Conservation (phyloP, 1,140 invertebrate species). For the Dysdera silvatica region DNA sequence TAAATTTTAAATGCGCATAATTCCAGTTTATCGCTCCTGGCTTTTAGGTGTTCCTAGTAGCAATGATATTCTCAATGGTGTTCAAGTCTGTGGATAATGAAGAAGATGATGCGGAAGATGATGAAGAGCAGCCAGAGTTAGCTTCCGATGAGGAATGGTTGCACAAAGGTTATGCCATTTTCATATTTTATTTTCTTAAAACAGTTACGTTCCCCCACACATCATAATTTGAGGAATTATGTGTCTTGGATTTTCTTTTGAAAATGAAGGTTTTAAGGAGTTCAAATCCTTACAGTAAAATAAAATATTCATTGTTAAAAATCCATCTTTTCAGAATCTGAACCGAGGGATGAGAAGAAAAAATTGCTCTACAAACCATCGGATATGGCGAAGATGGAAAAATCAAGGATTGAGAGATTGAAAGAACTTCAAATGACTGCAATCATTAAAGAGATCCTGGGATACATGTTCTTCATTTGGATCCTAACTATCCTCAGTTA, state of each 20-base stretch:
- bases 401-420: constrained; percentile 42
- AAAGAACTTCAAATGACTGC: constrained; percentile 49
- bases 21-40: constrained; percentile 1
- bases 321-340: constrained; percentile 3
- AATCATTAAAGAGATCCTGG: constrained; percentile 47
- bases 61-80: constrained; percentile 49
- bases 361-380: constrained; percentile 35
- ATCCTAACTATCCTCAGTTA: constrained; percentile 48
- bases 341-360: constrained; percentile 11
- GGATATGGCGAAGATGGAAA: constrained; percentile 42
- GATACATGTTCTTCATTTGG: constrained; percentile 50
- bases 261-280: too few relatives aligned
- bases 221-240: too few relatives aligned
- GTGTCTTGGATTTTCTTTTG: too few relatives aligned
- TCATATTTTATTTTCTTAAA: too few relatives aligned
- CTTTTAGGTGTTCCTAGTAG: constrained; percentile 47
- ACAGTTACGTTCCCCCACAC: too few relatives aligned
- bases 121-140: constrained; percentile 46
- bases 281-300: too few relatives aligned
- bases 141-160: constrained; percentile 37
- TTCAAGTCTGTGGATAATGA: constrained; percentile 47
- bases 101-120: constrained; percentile 48
- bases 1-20: too few relatives aligned
- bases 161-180: constrained; percentile 16
- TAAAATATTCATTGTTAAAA: too few relatives aligned